phyloP scores from a whole-genome alignment of 53 echinoderm and acorn worm genomes.

The Echinometra lucunter region DNA sequence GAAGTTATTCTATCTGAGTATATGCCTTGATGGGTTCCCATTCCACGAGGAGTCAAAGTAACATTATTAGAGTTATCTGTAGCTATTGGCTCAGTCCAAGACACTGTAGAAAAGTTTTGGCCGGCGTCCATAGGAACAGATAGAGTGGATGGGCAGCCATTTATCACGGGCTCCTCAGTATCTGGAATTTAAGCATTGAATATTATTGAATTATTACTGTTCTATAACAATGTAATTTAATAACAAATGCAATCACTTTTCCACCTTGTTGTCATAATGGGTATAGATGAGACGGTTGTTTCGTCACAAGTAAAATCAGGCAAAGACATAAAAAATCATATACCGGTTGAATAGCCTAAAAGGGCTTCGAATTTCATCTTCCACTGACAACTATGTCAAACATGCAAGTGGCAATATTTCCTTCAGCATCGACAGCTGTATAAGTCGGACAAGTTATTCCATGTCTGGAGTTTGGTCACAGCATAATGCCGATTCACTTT shows the following conservation, averaged over 20 bases:
- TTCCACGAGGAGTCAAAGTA: neutral
- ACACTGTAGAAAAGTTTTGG: neutral
- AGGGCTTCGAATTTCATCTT: neutral
- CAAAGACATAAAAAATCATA: too few relatives aligned
- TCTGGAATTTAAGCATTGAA: neutral
- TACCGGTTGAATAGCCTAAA: too few relatives aligned
- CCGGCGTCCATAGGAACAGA: neutral
- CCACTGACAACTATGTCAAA: neutral
- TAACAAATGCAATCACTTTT: too few relatives aligned
- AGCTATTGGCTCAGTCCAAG: neutral
- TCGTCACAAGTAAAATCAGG: too few relatives aligned
- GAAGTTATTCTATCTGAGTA: neutral
- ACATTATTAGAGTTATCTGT: slow-evolving; percentile 4
- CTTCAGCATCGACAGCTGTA: neutral
- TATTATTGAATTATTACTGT: neutral
- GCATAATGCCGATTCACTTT: too few relatives aligned
- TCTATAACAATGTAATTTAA: too few relatives aligned
- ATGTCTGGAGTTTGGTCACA: neutral
- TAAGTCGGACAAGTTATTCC: slow-evolving; percentile 14
- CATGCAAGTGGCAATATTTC: slow-evolving; percentile 26
- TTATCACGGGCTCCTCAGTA: slow-evolving; percentile 6
- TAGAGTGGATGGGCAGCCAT: neutral
- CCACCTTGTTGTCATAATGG: too few relatives aligned
- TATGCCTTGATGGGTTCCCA: neutral
- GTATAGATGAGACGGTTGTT: too few relatives aligned